Conservation (phyloP, 2,888 invertebrate species). For the Scaptomyza polygonia region DNA sequence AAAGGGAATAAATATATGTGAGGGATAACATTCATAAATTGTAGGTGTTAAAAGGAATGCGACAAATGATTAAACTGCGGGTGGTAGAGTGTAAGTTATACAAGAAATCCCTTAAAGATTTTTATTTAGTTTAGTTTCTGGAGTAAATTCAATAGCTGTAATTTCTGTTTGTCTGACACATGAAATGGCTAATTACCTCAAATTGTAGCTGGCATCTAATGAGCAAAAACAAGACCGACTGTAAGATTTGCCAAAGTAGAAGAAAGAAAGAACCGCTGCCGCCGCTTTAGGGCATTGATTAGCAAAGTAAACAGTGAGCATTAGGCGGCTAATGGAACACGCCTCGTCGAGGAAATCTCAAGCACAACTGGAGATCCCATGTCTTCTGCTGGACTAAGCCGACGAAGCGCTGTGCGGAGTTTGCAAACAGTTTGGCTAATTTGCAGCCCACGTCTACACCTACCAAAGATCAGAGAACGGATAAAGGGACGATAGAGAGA, state of each 20-base stretch:
- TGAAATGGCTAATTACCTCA: constrained; percentile 41
- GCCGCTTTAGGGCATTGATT: constrained; percentile 47
- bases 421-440: constrained; percentile 73
- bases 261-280: constrained; percentile 22
- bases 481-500: too few relatives aligned
- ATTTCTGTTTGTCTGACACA: constrained; percentile 10
- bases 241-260: constrained; percentile 3
- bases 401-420: constrained; percentile 44
- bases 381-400: constrained; percentile 21
- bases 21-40: constrained; percentile 46
- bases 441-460: constrained; percentile 53
- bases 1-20: constrained; percentile 12
- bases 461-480: constrained; percentile 12
- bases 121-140: too few relatives aligned
- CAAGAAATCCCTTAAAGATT: too few relatives aligned
- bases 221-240: constrained; percentile 29
- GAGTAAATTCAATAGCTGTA: constrained; percentile 5
- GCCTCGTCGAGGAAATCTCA: constrained; percentile 42
- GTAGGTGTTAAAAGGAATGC: constrained; percentile 63
- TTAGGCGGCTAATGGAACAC: constrained; percentile 53
- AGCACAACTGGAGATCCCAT: constrained; percentile 14
- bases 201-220: constrained; percentile 34
- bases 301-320: constrained; percentile 56
- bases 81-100: neutral
- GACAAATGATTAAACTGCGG: constrained; percentile 33